phyloP scores from a whole-genome alignment of 2,888 invertebrate genomes.

The Taenaris catops region DNA sequence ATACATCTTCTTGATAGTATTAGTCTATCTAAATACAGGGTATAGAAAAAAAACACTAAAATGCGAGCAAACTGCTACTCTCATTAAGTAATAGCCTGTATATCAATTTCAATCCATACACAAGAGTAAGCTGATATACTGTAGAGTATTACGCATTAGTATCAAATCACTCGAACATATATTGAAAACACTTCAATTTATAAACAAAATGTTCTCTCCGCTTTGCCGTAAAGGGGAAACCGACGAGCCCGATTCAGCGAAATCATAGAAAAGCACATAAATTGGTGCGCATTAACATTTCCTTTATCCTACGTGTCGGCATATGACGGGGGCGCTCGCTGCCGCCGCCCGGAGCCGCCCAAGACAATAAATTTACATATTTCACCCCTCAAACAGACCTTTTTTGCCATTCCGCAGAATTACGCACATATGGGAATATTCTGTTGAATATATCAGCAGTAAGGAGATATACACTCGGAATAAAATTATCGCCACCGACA shows the following conservation, averaged over 20 bases:
- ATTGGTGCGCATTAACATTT: slow-evolving; percentile 79
- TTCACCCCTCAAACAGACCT: slow-evolving; percentile 80
- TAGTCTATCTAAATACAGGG: not conserved
- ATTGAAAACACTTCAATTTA: slow-evolving; percentile 47
- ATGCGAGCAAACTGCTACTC: not conserved
- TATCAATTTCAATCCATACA: too few species aligned
- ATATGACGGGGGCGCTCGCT: slow-evolving; percentile 73
- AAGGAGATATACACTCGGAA: slow-evolving; percentile 75
- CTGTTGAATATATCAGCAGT: slow-evolving; percentile 78
- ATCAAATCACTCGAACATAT: slow-evolving; percentile 20
- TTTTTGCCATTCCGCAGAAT: slow-evolving; percentile 80
- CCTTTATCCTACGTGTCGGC: slow-evolving; percentile 79
- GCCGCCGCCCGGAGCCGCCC: slow-evolving; percentile 60
- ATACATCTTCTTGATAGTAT: too few species aligned
- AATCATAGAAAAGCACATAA: slow-evolving; percentile 80
- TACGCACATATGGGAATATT: slow-evolving; percentile 81
- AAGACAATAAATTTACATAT: slow-evolving; percentile 81
- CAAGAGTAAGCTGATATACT: too few species aligned
- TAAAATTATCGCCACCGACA: slow-evolving; percentile 75
- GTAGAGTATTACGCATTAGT: not conserved
- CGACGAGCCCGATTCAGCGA: slow-evolving; percentile 69
- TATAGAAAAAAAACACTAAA: not conserved
- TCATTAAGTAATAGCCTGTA: not conserved
- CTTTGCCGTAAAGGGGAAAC: slow-evolving; percentile 63
- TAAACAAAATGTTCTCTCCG: slow-evolving; percentile 47